Percentiles rank a stretch among this genome's conserved stretches.
Evolutionary conservation across 2,888 invertebrate species (phyloP).

Genomic region (Meteorus cinctellus): DNA sequence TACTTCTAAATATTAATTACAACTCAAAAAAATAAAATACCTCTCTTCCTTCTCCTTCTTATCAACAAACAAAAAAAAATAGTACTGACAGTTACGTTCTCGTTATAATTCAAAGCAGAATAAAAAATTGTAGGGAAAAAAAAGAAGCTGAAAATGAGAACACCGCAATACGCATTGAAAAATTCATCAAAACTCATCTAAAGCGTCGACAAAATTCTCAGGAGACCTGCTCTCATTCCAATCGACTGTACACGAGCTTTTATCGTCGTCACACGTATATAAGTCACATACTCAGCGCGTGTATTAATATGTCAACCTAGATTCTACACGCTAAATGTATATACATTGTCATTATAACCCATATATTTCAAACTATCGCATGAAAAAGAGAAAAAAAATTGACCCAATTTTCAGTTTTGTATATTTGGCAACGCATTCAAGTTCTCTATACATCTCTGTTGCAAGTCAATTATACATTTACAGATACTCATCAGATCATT

Average conservation of each 20-base stretch:
- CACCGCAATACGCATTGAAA: conserved; percentile 24
- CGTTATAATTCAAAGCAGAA: neutral
- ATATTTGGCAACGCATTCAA: conserved; percentile 57
- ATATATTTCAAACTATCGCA: conserved; percentile 45
- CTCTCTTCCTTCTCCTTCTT: too few species aligned
- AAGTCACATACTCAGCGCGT: conserved; percentile 28
- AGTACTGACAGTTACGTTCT: neutral
- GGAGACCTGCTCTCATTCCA: conserved; percentile 34
- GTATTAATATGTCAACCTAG: conserved; percentile 59
- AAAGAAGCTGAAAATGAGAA: conserved; percentile 19
- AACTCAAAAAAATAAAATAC: too few species aligned
- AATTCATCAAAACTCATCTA: conserved; percentile 33
- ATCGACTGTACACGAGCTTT: conserved; percentile 30
- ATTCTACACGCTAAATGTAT: conserved; percentile 46
- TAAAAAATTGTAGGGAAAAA: conserved; percentile 14
- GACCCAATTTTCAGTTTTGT: conserved; percentile 58
- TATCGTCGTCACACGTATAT: conserved; percentile 11
- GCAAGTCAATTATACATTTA: neutral
- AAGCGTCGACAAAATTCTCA: conserved; percentile 27
- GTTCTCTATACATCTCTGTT: neutral
- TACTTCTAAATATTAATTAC: too few species aligned
- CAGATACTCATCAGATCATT: conserved; percentile 1
- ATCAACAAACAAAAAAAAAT: neutral
- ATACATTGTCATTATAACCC: conserved; percentile 56
- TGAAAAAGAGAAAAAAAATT: conserved; percentile 42